Evolutionary conservation across 92 coral and sea anemone genomes (phyloP).

Genomic region (Ricordea florida): DNA sequence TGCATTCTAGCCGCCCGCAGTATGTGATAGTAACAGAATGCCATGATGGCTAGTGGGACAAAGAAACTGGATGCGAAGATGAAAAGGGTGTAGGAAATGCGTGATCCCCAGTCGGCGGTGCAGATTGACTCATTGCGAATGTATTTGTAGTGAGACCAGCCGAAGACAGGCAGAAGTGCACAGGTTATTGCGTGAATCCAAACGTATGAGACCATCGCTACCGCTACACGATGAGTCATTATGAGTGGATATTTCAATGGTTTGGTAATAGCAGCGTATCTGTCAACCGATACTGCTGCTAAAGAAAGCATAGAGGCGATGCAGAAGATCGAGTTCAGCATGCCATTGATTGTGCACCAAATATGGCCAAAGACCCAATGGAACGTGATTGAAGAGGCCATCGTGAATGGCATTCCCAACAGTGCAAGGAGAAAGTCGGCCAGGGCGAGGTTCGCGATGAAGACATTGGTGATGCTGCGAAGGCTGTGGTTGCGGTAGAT

Average conservation of each 20-base stretch:
- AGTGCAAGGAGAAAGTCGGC: slow-evolving; percentile 81
- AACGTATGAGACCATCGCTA: slow-evolving; percentile 55
- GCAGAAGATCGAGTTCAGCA: slow-evolving; percentile 77
- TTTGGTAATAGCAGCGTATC: slow-evolving; percentile 82
- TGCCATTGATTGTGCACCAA: slow-evolving; percentile 82
- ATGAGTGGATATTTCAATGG: slow-evolving; percentile 75
- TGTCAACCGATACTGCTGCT: slow-evolving; percentile 85
- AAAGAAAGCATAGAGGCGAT: slow-evolving; percentile 84
- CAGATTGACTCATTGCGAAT: slow-evolving; percentile 85
- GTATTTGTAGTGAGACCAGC: slow-evolving; percentile 82
- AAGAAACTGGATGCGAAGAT: slow-evolving; percentile 78
- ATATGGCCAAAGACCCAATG: slow-evolving; percentile 73
- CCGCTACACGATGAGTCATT: slow-evolving; percentile 61
- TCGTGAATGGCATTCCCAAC: slow-evolving; percentile 84
- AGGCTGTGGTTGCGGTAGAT: slow-evolving; percentile 69
- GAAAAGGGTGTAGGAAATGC: slow-evolving; percentile 78
- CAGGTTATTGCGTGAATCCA: slow-evolving; percentile 80
- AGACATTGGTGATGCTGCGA: slow-evolving; percentile 72
- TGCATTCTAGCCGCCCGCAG: slow-evolving; percentile 82
- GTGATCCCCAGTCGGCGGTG: slow-evolving; percentile 79
- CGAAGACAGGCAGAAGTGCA: slow-evolving; percentile 70
- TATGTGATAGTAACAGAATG: slow-evolving; percentile 73
- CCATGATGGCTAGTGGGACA: slow-evolving; percentile 69
- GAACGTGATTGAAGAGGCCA: slow-evolving; percentile 78
- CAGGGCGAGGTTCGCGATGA: slow-evolving; percentile 83